A percentile compares a stretch with the other conserved stretches of the same genome.
phyloP scores from a whole-genome alignment of 2,797 vertebrate species.

The Spheniscus humboldti region DNA sequence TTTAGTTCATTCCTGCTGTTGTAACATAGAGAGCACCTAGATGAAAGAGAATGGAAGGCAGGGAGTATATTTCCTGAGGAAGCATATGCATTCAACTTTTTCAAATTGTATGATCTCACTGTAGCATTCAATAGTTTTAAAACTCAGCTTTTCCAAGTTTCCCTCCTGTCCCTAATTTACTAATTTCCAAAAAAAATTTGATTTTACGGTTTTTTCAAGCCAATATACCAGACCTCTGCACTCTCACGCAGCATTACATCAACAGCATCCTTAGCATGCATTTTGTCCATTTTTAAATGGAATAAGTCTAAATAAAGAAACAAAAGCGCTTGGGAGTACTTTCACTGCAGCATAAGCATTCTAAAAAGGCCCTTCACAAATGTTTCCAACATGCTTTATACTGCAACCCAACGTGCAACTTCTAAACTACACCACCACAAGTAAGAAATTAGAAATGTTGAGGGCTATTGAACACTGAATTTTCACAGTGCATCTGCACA shows the following conservation, averaged over 20 bases:
- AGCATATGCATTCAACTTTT: not conserved
- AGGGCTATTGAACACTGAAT: constrained; percentile 40
- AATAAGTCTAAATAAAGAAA: constrained; percentile 55
- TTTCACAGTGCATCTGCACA: constrained; percentile 39
- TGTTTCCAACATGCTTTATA: constrained; percentile 59
- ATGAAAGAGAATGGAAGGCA: not conserved
- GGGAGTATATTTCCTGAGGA: not conserved
- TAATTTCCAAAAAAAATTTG: not conserved
- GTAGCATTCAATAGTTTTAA: not conserved
- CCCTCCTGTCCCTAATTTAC: not conserved
- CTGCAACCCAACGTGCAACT: constrained; percentile 54
- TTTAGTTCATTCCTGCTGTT: not conserved
- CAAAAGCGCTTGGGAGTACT: constrained; percentile 40
- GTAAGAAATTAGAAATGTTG: constrained; percentile 23
- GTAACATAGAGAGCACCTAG: not conserved
- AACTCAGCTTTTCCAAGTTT: not conserved
- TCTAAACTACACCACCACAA: constrained; percentile 58
- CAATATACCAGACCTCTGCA: not conserved
- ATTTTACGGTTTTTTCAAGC: not conserved
- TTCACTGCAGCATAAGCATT: constrained; percentile 54
- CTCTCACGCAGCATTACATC: not conserved
- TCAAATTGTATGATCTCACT: not conserved
- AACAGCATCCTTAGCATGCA: not conserved
- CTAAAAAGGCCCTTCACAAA: constrained; percentile 55
- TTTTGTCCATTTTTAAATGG: constrained; percentile 44